Percentiles rank a stretch among this genome's conserved stretches.
Evolutionary conservation across 2,888 invertebrate genomes (phyloP).

Genomic region (Drosophila meridiana): DNA sequence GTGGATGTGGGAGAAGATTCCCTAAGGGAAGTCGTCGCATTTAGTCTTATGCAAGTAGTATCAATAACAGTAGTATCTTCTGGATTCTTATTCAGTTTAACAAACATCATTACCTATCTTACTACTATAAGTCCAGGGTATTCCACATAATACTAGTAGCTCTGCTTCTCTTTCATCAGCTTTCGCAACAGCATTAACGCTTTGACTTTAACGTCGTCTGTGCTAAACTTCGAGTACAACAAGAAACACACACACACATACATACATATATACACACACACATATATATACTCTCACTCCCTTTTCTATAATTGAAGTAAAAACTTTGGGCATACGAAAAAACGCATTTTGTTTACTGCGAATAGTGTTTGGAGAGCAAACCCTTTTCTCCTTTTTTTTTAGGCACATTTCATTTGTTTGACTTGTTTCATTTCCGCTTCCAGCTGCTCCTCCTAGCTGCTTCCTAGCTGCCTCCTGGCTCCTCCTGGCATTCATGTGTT

Average conservation of each 20-base stretch:
- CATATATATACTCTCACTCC: background rate
- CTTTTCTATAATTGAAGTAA: conserved; percentile 60
- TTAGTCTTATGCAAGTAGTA: too few species aligned
- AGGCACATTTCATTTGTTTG: conserved; percentile 34
- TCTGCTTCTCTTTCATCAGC: conserved; percentile 7
- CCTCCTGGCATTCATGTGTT: conserved; percentile 12
- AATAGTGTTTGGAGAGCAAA: conserved; percentile 32
- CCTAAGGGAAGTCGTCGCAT: too few species aligned
- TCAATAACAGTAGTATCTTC: too few species aligned
- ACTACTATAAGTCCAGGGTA: background rate
- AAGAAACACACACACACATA: conserved; percentile 5
- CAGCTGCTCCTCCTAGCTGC: conserved; percentile 22
- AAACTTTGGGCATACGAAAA: conserved; percentile 44
- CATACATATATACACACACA: conserved; percentile 11
- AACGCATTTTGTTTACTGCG: conserved; percentile 17
- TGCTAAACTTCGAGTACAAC: conserved; percentile 11
- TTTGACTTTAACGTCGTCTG: conserved; percentile 40
- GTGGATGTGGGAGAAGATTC: too few species aligned
- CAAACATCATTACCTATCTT: background rate
- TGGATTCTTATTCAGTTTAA: background rate
- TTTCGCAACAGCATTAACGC: conserved; percentile 22
- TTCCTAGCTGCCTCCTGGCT: conserved; percentile 3
- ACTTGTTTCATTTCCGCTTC: conserved; percentile 71
- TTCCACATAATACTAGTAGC: background rate
- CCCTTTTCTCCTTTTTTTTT: conserved; percentile 16